phyloP scores from a whole-genome alignment of 2,888 invertebrate genomes.

The Plusia festucae region DNA sequence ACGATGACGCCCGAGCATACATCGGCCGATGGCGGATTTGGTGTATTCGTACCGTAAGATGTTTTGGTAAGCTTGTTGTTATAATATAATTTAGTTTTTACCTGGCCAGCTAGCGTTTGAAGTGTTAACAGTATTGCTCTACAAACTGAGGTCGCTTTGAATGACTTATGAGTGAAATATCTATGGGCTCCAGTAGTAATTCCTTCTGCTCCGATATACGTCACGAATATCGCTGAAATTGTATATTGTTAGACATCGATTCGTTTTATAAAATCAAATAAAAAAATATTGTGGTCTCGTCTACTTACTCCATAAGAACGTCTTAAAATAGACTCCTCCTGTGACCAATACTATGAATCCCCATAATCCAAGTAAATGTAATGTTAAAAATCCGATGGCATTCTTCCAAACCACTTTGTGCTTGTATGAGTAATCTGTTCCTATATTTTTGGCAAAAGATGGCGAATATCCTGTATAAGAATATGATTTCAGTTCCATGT shows the following conservation, averaged over 20 bases:
- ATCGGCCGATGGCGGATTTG: no score
- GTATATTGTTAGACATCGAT: not conserved
- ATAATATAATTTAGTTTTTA: no score
- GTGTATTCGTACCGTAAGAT: no score
- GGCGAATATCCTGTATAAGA: not conserved
- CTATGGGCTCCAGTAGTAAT: constrained; percentile 29
- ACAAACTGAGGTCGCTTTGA: constrained; percentile 17
- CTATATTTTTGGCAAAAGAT: constrained; percentile 58
- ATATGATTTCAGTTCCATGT: not conserved
- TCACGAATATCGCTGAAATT: constrained; percentile 9
- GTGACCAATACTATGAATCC: not conserved
- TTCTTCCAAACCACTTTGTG: constrained; percentile 91
- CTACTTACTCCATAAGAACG: not conserved
- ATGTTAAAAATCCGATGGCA: constrained; percentile 88
- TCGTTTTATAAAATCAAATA: not conserved
- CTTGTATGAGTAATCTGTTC: constrained; percentile 75
- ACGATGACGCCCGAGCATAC: no score
- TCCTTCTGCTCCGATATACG: constrained; percentile 10
- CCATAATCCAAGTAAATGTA: constrained; percentile 78
- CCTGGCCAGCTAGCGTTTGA: constrained; percentile 42
- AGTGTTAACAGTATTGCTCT: constrained; percentile 14
- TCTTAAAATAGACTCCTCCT: not conserved
- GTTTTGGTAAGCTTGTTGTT: no score
- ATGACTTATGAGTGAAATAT: constrained; percentile 80
- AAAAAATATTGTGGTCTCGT: no score